Evolutionary conservation across 2,797 vertebrate species (phyloP).

Genomic region (Glossophaga mutica): DNA sequence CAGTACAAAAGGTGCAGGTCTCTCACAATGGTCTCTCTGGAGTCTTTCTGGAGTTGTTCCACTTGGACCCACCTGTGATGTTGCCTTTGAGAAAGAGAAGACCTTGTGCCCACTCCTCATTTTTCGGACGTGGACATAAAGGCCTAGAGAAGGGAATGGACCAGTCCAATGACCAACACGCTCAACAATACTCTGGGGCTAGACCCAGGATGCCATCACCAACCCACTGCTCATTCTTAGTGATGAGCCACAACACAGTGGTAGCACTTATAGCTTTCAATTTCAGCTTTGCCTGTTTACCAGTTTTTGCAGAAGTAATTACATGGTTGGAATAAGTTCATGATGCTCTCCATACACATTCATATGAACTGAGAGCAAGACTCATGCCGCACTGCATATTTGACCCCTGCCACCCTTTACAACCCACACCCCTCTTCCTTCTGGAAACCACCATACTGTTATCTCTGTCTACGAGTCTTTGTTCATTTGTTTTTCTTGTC

Average conservation of each 20-base stretch:
- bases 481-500: not conserved
- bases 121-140: not conserved
- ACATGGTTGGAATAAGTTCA: not conserved
- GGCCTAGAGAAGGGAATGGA: not conserved
- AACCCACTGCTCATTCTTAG: not conserved
- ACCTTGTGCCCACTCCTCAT: not conserved
- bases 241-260: not conserved
- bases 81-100: not conserved
- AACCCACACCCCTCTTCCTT: not conserved
- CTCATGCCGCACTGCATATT: not conserved
- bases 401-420: not conserved
- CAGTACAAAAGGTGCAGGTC: fast-evolving
- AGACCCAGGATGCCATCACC: not conserved
- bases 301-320: not conserved
- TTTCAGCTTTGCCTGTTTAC: not conserved
- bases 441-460: not conserved
- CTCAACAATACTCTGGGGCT: not conserved
- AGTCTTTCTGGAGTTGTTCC: not conserved
- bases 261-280: not conserved
- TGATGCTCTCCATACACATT: not conserved
- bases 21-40: not conserved
- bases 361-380: not conserved
- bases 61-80: fast-evolving
- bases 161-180: not conserved
- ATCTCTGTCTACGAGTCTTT: not conserved